Base-by-base conservation (phyloP, 2,888 invertebrate species). In the Xanthia togata region DNA sequence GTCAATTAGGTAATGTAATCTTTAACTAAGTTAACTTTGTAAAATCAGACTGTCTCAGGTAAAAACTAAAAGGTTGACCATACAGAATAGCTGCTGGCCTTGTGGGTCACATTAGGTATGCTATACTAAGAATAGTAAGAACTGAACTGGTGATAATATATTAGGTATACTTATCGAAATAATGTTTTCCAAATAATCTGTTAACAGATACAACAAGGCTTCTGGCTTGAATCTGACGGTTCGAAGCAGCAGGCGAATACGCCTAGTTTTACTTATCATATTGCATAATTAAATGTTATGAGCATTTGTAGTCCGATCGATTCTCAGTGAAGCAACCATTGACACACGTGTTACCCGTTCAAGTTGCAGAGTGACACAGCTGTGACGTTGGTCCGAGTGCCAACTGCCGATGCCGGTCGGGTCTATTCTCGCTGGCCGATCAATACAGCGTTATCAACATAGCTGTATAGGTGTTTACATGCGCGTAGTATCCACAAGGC, bases 361-460 rank as follows among this genome's bases (percentile, higher is more conserved):
- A 82, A 89, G 83, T 88, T 87, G 82, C 80, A 77, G 79, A 87
- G 85, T 80, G 78, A 69, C 85, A 90, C 88, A 90, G 89, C 87
- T 90, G 88, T 93, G 93, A 93, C 93, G 93, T 92, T 88, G 82
- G 87, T 84, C 78, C 83, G 90, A 76, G 83, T 20, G 84, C 31
- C 31, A 31, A 31, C 31, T 31, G 31, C 85, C 59, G 20, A 60
- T 60, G 35, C 79, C 71, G 53, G 78, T 67, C 89, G 88, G 90
- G 90, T 91, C 92, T 93, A 91, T 93, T 92, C 92, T 91, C 89
- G 92, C 91, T 83, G 87, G 84, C 79, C 90, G 93, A 96, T 96
- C 96, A 96, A 96, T 96, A 96, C 94, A 85, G 88, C 90, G 92
- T 96, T 96, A 96, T 96, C 96, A 96, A 93, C 92, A 90, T 90